These are phyloP conservation scores for Lampropteryx suffumata DNA, from an alignment of 2,888 invertebrate genomes.

Conservation along the genomic window DNA sequence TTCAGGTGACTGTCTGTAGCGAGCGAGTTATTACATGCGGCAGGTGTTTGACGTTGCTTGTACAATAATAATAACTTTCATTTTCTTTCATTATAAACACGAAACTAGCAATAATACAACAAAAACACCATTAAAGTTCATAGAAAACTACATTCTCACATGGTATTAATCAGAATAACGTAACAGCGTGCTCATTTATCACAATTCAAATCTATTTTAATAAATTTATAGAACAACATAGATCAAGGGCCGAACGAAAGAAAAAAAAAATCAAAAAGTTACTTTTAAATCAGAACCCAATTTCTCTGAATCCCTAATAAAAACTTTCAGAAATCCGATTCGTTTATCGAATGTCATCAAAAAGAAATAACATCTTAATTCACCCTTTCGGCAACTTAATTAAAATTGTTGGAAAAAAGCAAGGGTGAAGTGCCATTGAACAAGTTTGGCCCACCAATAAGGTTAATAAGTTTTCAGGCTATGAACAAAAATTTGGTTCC, in stretches of 20 bases:
- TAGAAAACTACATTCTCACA: constrained; percentile 15
- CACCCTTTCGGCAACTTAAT: constrained; percentile 73
- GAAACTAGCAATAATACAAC: constrained; percentile 13
- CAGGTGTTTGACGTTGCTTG: constrained; percentile 30
- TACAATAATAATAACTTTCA: constrained; percentile 23
- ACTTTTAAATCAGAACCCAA: constrained; percentile 57
- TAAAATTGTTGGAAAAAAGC: constrained; percentile 56
- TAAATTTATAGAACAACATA: constrained; percentile 36
- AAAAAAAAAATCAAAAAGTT: constrained; percentile 47
- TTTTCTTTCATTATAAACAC: constrained; percentile 26
- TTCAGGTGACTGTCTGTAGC: constrained; percentile 29
- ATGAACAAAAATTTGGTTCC: constrained; percentile 29
- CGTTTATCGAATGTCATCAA: constrained; percentile 79
- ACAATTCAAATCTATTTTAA: constrained; percentile 26
- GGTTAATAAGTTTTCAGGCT: constrained; percentile 40
- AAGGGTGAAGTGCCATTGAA: constrained; percentile 35
- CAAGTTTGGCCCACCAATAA: constrained; percentile 42
- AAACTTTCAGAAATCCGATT: constrained; percentile 48
- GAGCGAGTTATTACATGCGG: constrained; percentile 19
- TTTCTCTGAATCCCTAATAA: constrained; percentile 45
- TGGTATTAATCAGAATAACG: constrained; percentile 21
- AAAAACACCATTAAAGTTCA: constrained; percentile 12
- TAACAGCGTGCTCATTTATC: constrained; percentile 28
- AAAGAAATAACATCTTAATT: constrained; percentile 68
- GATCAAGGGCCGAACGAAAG: constrained; percentile 30